A percentile compares a stretch with the other conserved stretches of the same genome.
These are phyloP conservation scores for Butorides virescens DNA, from an alignment of 2,113 vertebrate species.

Conservation along the genomic window DNA sequence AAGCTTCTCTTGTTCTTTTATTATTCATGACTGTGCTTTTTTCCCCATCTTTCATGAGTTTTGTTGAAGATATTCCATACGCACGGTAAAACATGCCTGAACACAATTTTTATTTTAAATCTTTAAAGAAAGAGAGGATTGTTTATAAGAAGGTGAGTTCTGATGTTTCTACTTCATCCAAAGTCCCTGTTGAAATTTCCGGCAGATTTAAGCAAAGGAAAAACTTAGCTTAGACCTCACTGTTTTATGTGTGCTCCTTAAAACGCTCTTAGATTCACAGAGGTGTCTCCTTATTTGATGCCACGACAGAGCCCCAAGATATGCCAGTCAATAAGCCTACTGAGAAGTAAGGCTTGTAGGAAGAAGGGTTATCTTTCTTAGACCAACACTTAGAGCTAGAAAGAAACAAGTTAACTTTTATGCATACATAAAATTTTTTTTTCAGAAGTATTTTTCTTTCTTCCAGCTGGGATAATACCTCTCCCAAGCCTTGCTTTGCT, in stretches of 20 bases:
- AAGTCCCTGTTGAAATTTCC: not conserved
- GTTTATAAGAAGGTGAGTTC: not conserved
- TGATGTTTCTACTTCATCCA: not conserved
- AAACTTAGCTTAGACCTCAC: not conserved
- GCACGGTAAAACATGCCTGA: not conserved
- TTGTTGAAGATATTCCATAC: not conserved
- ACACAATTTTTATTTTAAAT: not conserved
- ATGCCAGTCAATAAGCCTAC: not conserved
- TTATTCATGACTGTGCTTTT: not conserved
- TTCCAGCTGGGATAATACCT: not conserved
- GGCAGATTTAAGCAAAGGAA: not conserved
- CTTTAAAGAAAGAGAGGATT: not conserved
- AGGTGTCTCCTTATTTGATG: not conserved
- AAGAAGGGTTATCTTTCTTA: not conserved
- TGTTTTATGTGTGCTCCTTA: not conserved
- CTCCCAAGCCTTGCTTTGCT: not conserved
- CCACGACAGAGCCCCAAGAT: not conserved
- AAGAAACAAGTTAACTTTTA: not conserved
- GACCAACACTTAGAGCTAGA: not conserved
- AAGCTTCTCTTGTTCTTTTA: not conserved
- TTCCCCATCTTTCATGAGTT: not conserved
- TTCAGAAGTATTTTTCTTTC: not conserved
- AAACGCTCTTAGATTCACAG: not conserved
- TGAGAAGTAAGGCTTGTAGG: not conserved
- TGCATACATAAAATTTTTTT: not conserved